Conservation (phyloP, 1,140 invertebrate species). For the Centruroides vittatus region DNA sequence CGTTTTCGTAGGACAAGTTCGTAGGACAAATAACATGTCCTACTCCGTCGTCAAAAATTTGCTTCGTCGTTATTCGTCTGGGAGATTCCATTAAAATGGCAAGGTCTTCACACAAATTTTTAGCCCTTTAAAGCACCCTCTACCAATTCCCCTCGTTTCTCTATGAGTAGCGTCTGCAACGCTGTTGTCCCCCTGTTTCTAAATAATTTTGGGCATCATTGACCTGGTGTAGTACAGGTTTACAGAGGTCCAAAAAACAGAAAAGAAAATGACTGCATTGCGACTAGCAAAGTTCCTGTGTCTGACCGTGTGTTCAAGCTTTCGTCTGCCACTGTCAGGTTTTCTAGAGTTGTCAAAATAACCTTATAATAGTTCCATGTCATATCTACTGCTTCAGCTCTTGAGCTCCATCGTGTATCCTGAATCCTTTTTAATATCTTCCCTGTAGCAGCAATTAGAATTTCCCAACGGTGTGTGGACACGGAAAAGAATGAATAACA, state of each 20-base stretch:
- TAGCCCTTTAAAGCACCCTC: background rate
- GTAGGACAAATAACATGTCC: too few species aligned
- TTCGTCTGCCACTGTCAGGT: background rate
- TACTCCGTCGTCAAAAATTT: background rate
- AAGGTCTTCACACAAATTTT: slow-evolving; percentile 2
- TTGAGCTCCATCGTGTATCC: slow-evolving; percentile 6
- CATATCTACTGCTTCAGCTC: background rate
- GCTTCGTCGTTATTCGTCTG: background rate
- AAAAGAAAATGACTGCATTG: too few species aligned
- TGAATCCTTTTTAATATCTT: background rate
- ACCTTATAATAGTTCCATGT: background rate
- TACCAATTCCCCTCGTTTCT: background rate
- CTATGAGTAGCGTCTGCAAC: background rate
- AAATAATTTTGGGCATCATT: slow-evolving; percentile 1
- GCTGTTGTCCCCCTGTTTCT: background rate
- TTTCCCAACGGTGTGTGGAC: background rate
- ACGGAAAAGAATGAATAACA: background rate
- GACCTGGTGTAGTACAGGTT: background rate
- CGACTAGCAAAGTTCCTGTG: background rate
- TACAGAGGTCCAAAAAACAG: background rate
- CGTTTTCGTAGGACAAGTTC: background rate
- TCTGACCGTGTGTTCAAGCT: background rate
- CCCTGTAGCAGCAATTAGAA: background rate
- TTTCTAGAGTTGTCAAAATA: background rate
- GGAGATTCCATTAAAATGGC: background rate